Percentiles rank a stretch among this genome's conserved stretches.
phyloP scores from a whole-genome alignment of 2,888 invertebrate genomes.

The Rhagophthalmus giganteus region DNA sequence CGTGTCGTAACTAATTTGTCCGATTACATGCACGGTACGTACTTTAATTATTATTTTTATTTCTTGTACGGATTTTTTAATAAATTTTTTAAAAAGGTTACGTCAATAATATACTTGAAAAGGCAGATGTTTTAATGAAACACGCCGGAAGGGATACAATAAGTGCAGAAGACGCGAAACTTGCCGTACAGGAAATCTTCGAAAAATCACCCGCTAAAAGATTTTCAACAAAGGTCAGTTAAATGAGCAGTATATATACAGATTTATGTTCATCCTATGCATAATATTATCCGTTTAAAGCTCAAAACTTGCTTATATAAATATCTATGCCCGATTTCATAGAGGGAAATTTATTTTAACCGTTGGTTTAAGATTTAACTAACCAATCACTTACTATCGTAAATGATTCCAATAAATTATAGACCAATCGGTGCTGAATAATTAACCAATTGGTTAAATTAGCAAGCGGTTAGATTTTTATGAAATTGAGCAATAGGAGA shows the following conservation, averaged over 20 bases:
- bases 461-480: neutral
- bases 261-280: too few species aligned
- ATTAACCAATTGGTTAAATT: too few species aligned
- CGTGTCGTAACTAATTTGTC: slow-evolving; percentile 15
- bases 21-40: slow-evolving; percentile 22
- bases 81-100: slow-evolving; percentile 20
- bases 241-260: too few species aligned
- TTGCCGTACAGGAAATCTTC: slow-evolving; percentile 13
- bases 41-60: neutral
- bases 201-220: slow-evolving; percentile 8
- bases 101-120: slow-evolving; percentile 17
- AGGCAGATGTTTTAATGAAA: slow-evolving; percentile 19
- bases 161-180: slow-evolving; percentile 17
- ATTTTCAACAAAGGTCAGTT: slow-evolving; percentile 11
- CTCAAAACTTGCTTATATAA: too few species aligned
- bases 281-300: too few species aligned
- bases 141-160: slow-evolving; percentile 26
- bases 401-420: too few species aligned
- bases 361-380: too few species aligned
- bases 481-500: neutral
- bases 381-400: too few species aligned
- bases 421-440: too few species aligned
- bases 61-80: slow-evolving; percentile 5
- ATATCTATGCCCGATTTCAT: too few species aligned
- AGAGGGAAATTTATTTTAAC: too few species aligned